Base-by-base conservation (phyloP, 2,888 invertebrate species). In the Lypha dubia region DNA sequence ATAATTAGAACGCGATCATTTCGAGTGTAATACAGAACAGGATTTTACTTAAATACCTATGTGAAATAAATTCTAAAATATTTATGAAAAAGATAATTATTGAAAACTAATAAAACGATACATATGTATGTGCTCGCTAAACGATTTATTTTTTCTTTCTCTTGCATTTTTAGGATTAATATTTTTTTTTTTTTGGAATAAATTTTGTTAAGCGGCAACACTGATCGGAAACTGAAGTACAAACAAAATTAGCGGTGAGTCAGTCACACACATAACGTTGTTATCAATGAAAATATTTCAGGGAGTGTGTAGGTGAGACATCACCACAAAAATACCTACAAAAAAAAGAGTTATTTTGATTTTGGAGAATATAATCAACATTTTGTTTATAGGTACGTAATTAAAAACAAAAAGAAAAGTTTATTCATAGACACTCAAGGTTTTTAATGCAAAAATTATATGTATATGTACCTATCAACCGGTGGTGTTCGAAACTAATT, bases 231-330 rank as follows among this genome's bases (percentile, higher is more conserved):
- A 24, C 53, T 24, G 1, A 49, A 49, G 20, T 32, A n/a, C 49
- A 73, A 46, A 76, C 28, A 65, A 60, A 60, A 3, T 28, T 15
- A 56, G 15, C 24, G 13, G 35, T 80, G 74, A 68, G 60, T 80
- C 80, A 68, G 60, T 80, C 80, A 80, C 32, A 13, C 32, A 17
- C 17, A 7, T 22, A 32, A 51, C 11, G 41, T 32, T 38, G 28
- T 67, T 76, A 79, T 79, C 63, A 79, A 71, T 71, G 79, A 63
- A 24, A 46, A 46, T 58, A 11, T 1, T 63, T 35, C 17, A 8
- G 7, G 51, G 9, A 24, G 38, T 62, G 35, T 56, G 63, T 65
- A 58, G 17, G 63, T 58, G 67, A 76, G 56, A 46, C 56, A 65
- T 63, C 46, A 71, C 53, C n/a, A n/a, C n/a, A n/a, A n/a, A n/a